Evolutionary conservation across 1,140 invertebrate genomes (phyloP).

Genomic region (Pantala flavescens): DNA sequence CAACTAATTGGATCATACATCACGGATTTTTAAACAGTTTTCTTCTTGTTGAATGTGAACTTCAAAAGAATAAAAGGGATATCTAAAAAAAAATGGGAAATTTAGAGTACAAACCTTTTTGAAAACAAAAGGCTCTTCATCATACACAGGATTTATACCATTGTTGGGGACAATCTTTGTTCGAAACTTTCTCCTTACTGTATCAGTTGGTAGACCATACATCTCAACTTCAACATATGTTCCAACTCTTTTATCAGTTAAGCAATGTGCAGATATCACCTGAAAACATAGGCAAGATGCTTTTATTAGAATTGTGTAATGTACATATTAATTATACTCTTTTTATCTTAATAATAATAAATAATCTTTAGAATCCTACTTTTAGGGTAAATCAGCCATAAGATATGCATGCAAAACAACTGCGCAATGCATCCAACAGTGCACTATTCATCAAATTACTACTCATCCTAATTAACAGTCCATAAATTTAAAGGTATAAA

Average conservation of each 20-base stretch:
- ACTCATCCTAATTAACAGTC: background rate
- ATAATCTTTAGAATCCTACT: background rate
- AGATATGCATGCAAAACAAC: background rate
- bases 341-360: background rate
- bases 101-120: conserved; percentile 64
- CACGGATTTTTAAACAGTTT: too few species aligned
- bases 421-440: background rate
- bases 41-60: too few species aligned
- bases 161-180: conserved; percentile 91
- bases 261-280: conserved; percentile 78
- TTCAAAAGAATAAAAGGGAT: too few species aligned
- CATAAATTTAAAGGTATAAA: background rate
- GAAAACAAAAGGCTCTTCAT: conserved; percentile 95
- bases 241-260: conserved; percentile 90
- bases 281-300: conserved; percentile 26
- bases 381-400: background rate
- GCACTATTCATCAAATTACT: background rate
- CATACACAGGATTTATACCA: conserved; percentile 91
- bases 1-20: too few species aligned
- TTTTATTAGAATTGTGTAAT: background rate
- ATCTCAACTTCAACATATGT: conserved; percentile 99
- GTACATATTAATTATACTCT: background rate
- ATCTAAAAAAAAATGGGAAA: too few species aligned
- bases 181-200: conserved; percentile 90
- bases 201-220: conserved; percentile 97